phyloP scores from a whole-genome alignment of 2,797 vertebrate species.

The Coranthus polyacanthus region DNA sequence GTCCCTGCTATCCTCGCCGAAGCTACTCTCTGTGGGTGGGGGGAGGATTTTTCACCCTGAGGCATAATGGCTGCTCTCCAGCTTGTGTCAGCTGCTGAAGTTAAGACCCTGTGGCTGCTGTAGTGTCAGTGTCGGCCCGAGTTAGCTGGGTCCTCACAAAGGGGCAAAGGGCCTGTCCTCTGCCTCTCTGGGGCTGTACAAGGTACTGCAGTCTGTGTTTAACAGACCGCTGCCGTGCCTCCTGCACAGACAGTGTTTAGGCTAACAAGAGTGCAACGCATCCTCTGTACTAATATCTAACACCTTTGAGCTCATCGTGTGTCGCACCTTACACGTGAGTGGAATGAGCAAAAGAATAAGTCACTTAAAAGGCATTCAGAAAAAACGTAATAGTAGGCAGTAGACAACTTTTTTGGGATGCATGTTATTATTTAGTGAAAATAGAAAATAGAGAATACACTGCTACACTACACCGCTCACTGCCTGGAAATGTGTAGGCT shows the following conservation, averaged over 20 bases:
- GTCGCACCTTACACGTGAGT: too few relatives aligned
- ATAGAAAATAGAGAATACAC: too few relatives aligned
- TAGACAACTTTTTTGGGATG: too few relatives aligned
- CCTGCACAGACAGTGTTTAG: slow-evolving; percentile 23
- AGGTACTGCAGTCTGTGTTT: slow-evolving; percentile 31
- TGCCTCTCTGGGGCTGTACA: slow-evolving; percentile 8
- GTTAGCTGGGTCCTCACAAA: slow-evolving; percentile 40
- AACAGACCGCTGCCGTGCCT: slow-evolving; percentile 9
- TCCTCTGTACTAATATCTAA: too few relatives aligned
- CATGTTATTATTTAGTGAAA: too few relatives aligned
- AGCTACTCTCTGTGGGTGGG: slow-evolving; percentile 18
- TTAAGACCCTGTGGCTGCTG: slow-evolving; percentile 54
- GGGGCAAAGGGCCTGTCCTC: slow-evolving; percentile 42
- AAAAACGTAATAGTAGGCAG: too few relatives aligned
- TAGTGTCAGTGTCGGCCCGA: slow-evolving; percentile 51
- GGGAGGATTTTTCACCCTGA: slow-evolving; percentile 6
- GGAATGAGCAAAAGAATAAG: too few relatives aligned
- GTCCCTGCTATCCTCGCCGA: slow-evolving; percentile 40
- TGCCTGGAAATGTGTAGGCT: too few relatives aligned
- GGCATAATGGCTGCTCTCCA: slow-evolving; percentile 57
- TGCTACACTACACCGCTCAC: too few relatives aligned
- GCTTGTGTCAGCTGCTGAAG: slow-evolving; percentile 52
- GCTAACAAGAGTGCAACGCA: not conserved
- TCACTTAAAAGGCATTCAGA: too few relatives aligned
- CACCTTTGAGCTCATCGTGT: too few relatives aligned